Evolutionary conservation across 64 coral and sea anemone species (phyloP).

Genomic region (Orbicella faveolata): DNA sequence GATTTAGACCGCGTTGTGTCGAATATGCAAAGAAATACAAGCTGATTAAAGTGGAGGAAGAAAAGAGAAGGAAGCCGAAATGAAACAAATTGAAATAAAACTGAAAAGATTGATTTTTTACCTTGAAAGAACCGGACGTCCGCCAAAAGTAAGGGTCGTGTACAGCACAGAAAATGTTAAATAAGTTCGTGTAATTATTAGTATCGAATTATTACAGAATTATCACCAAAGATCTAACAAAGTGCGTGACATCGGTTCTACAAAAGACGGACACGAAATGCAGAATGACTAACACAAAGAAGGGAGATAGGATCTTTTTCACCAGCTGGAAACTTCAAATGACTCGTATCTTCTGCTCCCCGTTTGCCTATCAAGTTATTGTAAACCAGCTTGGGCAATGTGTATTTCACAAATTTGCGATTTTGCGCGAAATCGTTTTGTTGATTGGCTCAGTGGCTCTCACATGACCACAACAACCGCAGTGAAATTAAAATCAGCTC

Average conservation of each 20-base stretch:
- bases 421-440: neutral
- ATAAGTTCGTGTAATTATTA: neutral
- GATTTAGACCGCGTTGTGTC: neutral
- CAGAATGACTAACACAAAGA: neutral
- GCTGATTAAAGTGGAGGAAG: neutral
- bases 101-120: no score
- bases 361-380: neutral
- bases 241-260: neutral
- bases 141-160: no score
- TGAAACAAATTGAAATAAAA: neutral
- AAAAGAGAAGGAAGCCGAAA: neutral
- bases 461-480: slow-evolving; percentile 29
- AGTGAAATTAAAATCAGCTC: slow-evolving; percentile 12
- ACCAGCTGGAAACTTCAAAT: neutral
- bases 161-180: neutral
- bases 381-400: neutral
- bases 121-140: no score
- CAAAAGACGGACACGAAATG: neutral
- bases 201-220: neutral
- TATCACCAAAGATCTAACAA: neutral
- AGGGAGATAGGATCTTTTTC: neutral
- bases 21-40: neutral
- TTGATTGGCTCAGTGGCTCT: slow-evolving; percentile 2
- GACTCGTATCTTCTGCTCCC: neutral
- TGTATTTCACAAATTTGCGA: neutral